Base-by-base conservation (phyloP, 2,113 vertebrate genomes). In the Seriola quinqueradiata region DNA sequence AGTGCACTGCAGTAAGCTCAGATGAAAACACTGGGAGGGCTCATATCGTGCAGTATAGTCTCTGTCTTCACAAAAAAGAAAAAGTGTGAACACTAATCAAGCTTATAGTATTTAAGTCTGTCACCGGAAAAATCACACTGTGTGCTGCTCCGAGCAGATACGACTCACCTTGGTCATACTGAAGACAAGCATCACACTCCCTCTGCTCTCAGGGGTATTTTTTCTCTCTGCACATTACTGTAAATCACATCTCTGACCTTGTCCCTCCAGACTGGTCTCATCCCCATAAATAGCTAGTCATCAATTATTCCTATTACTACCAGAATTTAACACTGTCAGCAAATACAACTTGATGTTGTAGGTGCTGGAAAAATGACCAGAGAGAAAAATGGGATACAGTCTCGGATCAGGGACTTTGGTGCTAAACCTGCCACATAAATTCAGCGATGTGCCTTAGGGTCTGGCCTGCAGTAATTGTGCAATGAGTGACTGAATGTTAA, bases 231-330 rank as follows among this genome's bases (percentile, higher is more conserved):
- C 50, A 34, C 59, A 38, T 54, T 66, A 32, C 44, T 66, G 54
- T 64, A 85, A 80, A 85, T 87, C 81, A 82, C 79, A 63, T 71
- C 44, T 32, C 60, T 87, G 90, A 87, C 90, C 90, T 93, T 93
- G 90, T 83, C 54, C 70, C 1, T 0, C 67, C 71, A 57, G 40
- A 54, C 58, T 42, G 60, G 58, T 68, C 40, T 42, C 79, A 69
- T 82, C 74, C 50, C 48, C 63, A 81, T 86, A 83, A 86, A 85
- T 81, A 86, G 57, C 55, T 23, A 34, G 66, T 46, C 77, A 86
- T 90, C 78, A 87, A 64, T 90, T 81, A 79, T 71, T 77, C 61
- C 70, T 17, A 25, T 80, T 79, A 67, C 50, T 12, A 28, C 55
- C 44, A 65, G 69, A 77, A 84, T 75, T 73, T 63, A 57, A 70